These are phyloP conservation scores for Psilopogon haemacephalus DNA, from an alignment of 2,113 vertebrate genomes.

Conservation along the genomic window DNA sequence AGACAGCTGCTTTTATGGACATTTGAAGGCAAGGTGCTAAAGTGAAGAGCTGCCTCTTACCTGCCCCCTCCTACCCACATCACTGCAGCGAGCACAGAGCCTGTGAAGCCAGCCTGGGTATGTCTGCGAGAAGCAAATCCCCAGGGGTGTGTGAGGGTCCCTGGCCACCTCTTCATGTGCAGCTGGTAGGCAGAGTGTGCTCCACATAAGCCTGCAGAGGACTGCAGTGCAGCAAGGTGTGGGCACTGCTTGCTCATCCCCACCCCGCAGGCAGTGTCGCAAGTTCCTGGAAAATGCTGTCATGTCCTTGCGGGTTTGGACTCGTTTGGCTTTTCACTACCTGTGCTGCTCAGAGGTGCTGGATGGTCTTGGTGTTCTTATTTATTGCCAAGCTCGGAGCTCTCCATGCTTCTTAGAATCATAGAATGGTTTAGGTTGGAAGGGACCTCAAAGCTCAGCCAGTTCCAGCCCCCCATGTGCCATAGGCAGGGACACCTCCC, in stretches of 20 bases:
- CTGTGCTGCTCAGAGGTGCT: background rate
- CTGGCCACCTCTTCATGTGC: background rate
- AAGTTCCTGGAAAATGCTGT: slow-evolving; percentile 57
- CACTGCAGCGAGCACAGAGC: background rate
- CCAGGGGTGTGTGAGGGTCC: background rate
- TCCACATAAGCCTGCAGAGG: background rate
- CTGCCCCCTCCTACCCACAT: background rate
- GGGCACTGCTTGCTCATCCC: slow-evolving; percentile 22
- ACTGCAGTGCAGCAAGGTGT: slow-evolving; percentile 22
- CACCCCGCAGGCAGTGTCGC: slow-evolving; percentile 30
- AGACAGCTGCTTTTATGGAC: background rate
- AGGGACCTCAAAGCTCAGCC: no score
- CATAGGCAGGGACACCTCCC: no score
- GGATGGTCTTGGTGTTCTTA: background rate
- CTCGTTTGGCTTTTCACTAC: background rate
- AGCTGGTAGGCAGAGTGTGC: background rate
- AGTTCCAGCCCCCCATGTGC: no score
- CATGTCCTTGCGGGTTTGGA: slow-evolving; percentile 17
- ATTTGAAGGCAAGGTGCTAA: background rate
- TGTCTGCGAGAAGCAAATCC: background rate
- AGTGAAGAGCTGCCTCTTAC: background rate
- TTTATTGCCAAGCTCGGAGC: background rate
- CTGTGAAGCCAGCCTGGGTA: fast-evolving
- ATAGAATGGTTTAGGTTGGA: no score
- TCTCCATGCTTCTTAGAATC: background rate